Percentiles rank a stretch among this genome's conserved stretches.
Evolutionary conservation across 2,797 vertebrate genomes (phyloP).

Genomic region (Semaprochilodus insignis): DNA sequence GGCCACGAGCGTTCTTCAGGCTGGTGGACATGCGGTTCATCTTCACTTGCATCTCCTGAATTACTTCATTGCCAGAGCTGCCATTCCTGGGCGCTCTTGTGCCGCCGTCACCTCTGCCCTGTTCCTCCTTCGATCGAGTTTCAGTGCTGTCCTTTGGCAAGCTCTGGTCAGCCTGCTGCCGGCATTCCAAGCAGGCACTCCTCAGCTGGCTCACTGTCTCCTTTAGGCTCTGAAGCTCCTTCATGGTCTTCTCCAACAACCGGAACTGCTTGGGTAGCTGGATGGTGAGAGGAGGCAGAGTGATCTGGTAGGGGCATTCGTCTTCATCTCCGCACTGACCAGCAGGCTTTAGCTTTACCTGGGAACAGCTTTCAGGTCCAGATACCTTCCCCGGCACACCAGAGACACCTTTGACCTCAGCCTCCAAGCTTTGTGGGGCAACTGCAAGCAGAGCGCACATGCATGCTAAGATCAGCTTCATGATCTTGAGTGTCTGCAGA

Average conservation of each 20-base stretch:
- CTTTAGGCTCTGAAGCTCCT: slow-evolving; percentile 90
- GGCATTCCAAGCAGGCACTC: slow-evolving; percentile 89
- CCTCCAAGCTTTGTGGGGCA: slow-evolving; percentile 66
- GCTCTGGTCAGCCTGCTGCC: slow-evolving; percentile 78
- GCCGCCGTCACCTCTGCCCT: slow-evolving; percentile 58
- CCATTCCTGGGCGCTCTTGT: neutral
- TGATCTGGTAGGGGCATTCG: slow-evolving; percentile 90
- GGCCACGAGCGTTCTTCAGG: slow-evolving; percentile 88
- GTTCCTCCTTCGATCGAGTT: slow-evolving; percentile 21
- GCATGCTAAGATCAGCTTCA: slow-evolving; percentile 79
- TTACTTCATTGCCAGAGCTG: slow-evolving; percentile 27
- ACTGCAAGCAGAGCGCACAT: slow-evolving; percentile 76
- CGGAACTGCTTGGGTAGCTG: slow-evolving; percentile 90
- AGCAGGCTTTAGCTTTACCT: slow-evolving; percentile 83
- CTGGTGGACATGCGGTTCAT: slow-evolving; percentile 88
- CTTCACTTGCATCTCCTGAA: slow-evolving; percentile 82
- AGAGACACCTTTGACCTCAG: slow-evolving; percentile 68
- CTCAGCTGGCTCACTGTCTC: slow-evolving; percentile 88
- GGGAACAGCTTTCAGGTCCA: slow-evolving; percentile 70
- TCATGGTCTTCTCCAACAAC: slow-evolving; percentile 89
- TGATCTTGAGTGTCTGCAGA: slow-evolving; percentile 63
- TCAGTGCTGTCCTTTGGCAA: slow-evolving; percentile 73
- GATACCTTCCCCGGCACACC: slow-evolving; percentile 50
- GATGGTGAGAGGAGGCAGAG: slow-evolving; percentile 88
- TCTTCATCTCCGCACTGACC: slow-evolving; percentile 84